These are phyloP conservation scores for Meloe dianella DNA, from an alignment of 2,888 invertebrate genomes.

Conservation along the genomic window DNA sequence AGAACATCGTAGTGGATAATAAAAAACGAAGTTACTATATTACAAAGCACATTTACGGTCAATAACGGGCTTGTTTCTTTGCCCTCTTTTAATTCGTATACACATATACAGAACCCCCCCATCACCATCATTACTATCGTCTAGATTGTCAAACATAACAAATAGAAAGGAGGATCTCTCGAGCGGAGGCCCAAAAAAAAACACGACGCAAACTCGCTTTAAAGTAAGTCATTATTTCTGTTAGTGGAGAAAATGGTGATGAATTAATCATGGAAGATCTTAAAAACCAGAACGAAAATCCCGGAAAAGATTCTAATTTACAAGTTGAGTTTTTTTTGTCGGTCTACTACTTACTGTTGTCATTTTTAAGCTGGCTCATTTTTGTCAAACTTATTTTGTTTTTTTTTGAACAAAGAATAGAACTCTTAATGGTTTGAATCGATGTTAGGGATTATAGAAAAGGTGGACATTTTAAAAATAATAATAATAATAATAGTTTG, in stretches of 20 bases:
- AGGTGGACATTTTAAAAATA: not conserved
- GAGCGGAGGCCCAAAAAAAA: not conserved
- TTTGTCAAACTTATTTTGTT: too few relatives aligned
- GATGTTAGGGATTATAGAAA: constrained; percentile 1
- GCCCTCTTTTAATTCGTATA: not conserved
- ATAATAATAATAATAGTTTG: not conserved
- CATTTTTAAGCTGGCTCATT: constrained; percentile 10
- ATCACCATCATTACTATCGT: not conserved
- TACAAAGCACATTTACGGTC: constrained; percentile 37
- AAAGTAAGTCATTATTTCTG: constrained; percentile 25
- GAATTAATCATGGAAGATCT: constrained; percentile 30
- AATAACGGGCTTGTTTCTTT: constrained; percentile 25
- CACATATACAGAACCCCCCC: not conserved
- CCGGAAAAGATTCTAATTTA: constrained; percentile 13
- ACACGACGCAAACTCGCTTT: not conserved
- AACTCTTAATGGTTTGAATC: not conserved
- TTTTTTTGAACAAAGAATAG: constrained; percentile 4
- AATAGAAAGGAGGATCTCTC: not conserved
- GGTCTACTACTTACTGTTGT: not conserved
- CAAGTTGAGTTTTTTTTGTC: not conserved
- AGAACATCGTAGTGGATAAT: constrained; percentile 23
- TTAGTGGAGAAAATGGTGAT: constrained; percentile 16
- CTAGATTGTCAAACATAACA: not conserved
- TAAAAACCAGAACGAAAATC: constrained; percentile 10
- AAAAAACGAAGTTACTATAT: constrained; percentile 37